Evolutionary conservation across 1,140 invertebrate species (phyloP).

Genomic region (Aricia agestis): DNA sequence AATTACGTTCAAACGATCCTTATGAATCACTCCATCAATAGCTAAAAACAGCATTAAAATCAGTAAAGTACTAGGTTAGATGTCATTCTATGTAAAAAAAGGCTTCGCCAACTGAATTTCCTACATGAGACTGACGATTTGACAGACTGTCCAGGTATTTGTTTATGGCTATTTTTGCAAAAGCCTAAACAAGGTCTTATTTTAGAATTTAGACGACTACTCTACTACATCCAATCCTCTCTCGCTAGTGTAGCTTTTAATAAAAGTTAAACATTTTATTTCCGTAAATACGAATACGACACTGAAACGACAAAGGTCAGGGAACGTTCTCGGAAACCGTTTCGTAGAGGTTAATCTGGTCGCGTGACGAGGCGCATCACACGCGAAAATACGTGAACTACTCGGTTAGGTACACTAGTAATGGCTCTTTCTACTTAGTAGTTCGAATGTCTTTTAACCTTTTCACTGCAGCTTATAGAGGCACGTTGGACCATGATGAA

Average conservation of each 20-base stretch:
- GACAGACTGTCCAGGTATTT: too few species aligned
- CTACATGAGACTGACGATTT: not conserved
- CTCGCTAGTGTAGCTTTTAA: not conserved
- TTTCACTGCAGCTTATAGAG: not conserved
- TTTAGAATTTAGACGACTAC: not conserved
- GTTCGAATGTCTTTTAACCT: not conserved
- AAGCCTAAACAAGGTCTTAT: too few species aligned
- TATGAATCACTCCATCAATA: not conserved
- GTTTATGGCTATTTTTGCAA: not conserved
- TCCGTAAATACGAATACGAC: conserved; percentile 16
- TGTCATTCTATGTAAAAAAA: too few species aligned
- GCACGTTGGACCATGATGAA: not conserved
- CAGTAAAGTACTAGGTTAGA: too few species aligned
- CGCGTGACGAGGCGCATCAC: not conserved
- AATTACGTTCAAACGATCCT: not conserved
- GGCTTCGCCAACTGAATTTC: too few species aligned
- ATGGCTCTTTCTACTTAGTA: not conserved
- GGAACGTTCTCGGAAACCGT: not conserved
- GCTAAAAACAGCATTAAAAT: too few species aligned
- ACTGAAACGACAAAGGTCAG: not conserved
- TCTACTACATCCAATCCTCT: not conserved
- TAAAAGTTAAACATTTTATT: not conserved
- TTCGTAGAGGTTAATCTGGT: not conserved
- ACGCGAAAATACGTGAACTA: not conserved
- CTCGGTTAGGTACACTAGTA: not conserved